phyloP scores from a whole-genome alignment of 2,113 vertebrate genomes.

The Lampris megalopsis region DNA sequence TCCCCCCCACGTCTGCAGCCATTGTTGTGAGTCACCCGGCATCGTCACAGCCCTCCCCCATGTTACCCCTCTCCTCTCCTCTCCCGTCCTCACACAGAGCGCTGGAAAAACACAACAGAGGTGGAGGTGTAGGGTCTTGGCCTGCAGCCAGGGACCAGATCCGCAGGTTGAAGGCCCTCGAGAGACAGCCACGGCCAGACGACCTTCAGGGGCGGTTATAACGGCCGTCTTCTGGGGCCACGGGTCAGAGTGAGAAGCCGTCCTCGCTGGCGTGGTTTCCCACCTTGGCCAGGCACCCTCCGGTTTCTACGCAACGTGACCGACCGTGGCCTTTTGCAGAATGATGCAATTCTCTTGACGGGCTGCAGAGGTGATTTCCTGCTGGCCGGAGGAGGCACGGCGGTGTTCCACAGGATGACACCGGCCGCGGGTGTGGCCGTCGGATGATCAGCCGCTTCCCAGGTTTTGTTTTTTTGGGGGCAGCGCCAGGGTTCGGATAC shows the following conservation, averaged over 20 bases:
- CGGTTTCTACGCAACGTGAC: too few relatives aligned
- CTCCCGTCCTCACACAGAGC: constrained; percentile 22
- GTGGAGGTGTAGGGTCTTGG: constrained; percentile 12
- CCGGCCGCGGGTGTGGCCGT: not conserved
- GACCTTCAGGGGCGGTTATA: too few relatives aligned
- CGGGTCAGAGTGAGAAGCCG: too few relatives aligned
- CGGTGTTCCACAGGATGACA: not conserved
- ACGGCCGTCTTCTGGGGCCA: too few relatives aligned
- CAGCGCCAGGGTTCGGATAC: constrained; percentile 6
- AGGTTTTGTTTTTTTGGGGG: not conserved
- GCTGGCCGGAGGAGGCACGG: too few relatives aligned
- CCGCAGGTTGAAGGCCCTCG: too few relatives aligned
- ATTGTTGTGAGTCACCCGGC: constrained; percentile 5
- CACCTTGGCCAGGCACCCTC: too few relatives aligned
- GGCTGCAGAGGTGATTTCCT: too few relatives aligned
- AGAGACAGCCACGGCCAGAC: too few relatives aligned
- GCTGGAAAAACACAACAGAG: constrained; percentile 23
- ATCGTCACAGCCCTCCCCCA: not conserved
- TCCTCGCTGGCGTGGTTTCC: too few relatives aligned
- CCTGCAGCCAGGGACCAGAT: constrained; percentile 9
- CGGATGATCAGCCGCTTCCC: not conserved
- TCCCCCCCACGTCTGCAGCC: not conserved
- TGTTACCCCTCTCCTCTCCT: not conserved
- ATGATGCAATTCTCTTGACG: too few relatives aligned
- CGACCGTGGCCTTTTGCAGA: too few relatives aligned